Percentiles rank a stretch among this genome's conserved stretches.
Evolutionary conservation across 92 coral and sea anemone genomes (phyloP).

Genomic region (Epizoanthus stellaris): DNA sequence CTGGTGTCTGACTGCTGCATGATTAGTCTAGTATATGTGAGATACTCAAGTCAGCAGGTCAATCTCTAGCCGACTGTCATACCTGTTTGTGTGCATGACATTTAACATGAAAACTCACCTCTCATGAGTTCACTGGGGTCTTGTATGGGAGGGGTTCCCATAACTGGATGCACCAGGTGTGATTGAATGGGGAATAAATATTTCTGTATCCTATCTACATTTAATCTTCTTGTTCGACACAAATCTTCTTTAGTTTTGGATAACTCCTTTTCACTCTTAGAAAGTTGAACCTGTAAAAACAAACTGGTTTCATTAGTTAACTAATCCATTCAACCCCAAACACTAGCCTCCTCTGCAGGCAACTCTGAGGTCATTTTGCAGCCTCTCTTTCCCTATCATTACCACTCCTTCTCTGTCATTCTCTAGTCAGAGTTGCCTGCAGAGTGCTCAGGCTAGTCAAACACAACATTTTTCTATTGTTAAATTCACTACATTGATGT

Average conservation of each 20-base stretch:
- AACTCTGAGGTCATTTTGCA: no score
- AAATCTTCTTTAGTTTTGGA: conserved; percentile 57
- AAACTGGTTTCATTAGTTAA: background rate
- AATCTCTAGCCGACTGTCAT: background rate
- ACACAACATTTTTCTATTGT: no score
- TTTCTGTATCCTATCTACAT: conserved; percentile 78
- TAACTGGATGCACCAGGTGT: conserved; percentile 79
- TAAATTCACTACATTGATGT: no score
- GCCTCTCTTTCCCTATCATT: no score
- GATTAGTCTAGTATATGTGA: no score
- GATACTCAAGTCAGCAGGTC: no score
- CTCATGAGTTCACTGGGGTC: conserved; percentile 52
- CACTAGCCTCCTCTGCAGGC: background rate
- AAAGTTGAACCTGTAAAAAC: conserved; percentile 60
- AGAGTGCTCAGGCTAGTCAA: no score
- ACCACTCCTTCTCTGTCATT: no score
- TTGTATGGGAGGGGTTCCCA: conserved; percentile 89
- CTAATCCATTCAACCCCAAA: background rate
- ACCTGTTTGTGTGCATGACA: background rate
- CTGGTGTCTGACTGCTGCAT: no score
- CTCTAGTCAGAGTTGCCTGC: no score
- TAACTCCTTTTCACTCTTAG: conserved; percentile 69
- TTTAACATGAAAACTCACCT: conserved; percentile 40
- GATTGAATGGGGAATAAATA: conserved; percentile 87
- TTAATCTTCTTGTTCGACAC: conserved; percentile 67